Evolutionary conservation across 2,797 vertebrate genomes (phyloP).

Genomic region (Fratercula arctica): DNA sequence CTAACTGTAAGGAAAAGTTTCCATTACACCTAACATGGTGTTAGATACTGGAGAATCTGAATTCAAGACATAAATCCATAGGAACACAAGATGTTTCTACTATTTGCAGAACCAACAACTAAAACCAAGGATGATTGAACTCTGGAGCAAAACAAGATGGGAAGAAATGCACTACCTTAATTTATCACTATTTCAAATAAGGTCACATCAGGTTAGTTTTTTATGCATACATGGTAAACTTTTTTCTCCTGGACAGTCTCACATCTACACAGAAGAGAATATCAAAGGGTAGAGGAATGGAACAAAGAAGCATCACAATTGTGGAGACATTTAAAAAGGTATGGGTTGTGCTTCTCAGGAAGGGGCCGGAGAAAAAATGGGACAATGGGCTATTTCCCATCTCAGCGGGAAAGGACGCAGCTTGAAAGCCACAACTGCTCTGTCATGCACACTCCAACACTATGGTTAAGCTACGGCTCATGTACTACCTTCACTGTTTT

Average conservation of each 20-base stretch:
- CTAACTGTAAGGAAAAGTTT: neutral
- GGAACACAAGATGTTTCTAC: neutral
- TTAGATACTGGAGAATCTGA: neutral
- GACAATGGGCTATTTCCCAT: neutral
- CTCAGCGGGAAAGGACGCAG: neutral
- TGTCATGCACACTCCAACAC: neutral
- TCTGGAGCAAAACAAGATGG: neutral
- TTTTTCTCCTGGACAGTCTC: neutral
- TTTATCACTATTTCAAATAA: neutral
- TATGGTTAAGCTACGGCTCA: neutral
- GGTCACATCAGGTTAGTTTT: neutral
- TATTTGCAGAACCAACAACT: neutral
- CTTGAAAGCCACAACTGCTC: neutral
- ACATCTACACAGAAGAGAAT: neutral
- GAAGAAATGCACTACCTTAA: neutral
- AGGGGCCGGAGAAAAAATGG: rapidly evolving
- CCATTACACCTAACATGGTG: neutral
- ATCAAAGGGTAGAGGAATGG: neutral
- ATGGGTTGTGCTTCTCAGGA: neutral
- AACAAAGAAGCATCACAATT: neutral
- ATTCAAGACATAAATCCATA: neutral
- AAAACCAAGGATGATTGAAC: neutral
- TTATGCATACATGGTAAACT: neutral
- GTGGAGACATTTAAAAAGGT: neutral
- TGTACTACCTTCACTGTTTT: neutral